Evolutionary conservation across 2,797 vertebrate genomes (phyloP).

Genomic region (Phataginus tricuspis): DNA sequence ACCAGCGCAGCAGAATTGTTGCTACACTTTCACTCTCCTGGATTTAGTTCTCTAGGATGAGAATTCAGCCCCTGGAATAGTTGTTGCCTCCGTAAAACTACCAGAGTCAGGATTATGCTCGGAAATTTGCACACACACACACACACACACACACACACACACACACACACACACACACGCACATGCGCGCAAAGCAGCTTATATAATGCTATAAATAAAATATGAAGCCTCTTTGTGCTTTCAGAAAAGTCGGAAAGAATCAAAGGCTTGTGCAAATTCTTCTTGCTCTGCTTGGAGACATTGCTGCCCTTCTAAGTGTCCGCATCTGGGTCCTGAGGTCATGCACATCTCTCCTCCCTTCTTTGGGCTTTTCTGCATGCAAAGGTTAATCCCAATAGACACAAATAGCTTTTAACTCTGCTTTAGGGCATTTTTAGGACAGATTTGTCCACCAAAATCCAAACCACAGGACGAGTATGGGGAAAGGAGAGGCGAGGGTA

Average conservation of each 20-base stretch:
- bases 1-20: constrained; percentile 81
- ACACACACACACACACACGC: neutral
- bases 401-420: neutral
- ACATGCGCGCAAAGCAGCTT: neutral
- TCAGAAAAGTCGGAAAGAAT: constrained; percentile 64
- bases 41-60: constrained; percentile 67
- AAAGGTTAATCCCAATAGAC: constrained; percentile 65
- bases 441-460: neutral
- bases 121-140: neutral
- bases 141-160: neutral
- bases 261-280: constrained; percentile 55
- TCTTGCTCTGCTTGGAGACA: constrained; percentile 62
- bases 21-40: constrained; percentile 71
- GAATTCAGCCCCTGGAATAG: constrained; percentile 78
- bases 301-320: neutral
- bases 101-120: constrained; percentile 68
- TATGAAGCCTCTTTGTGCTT: constrained; percentile 68
- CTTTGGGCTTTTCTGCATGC: neutral
- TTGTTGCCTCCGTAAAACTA: constrained; percentile 77
- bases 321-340: neutral
- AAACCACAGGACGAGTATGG: neutral
- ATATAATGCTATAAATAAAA: constrained; percentile 64
- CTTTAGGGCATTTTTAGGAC: constrained; percentile 41
- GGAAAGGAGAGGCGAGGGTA: neutral
- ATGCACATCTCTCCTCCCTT: neutral